Base-by-base conservation (phyloP, 2,797 vertebrate genomes). In the Acrocephalus scirpaceus region DNA sequence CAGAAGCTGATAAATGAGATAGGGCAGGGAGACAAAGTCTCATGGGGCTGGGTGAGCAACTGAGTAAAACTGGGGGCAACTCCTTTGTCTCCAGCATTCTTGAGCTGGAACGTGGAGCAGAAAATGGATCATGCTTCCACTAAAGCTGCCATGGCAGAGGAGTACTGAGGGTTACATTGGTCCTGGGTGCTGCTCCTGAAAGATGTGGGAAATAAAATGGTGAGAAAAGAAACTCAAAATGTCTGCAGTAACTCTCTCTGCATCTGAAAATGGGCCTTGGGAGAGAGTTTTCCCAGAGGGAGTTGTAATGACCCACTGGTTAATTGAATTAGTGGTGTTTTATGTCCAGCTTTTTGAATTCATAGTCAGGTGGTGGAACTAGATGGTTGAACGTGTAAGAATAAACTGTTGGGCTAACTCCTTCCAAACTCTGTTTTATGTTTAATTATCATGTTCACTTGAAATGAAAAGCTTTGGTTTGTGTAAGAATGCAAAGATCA, bases 381-480 rank as follows among this genome's bases (percentile, higher is more conserved):
- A n/a, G n/a, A 6, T 30, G 17, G 57, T 25, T n/a, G 40, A 61
- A 53, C 34, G 26, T 44, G 8, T 80, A 66, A 72, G n/a, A 81
- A 44, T 62, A 62, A 67, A 47, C 32, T 34, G 5, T 45, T 76
- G 42, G 44, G 19, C 45, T 92, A 18, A 67, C 30, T 71, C 21
- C 57, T 75, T 78, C 77, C 34, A 61, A 5, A 11, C 34, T 61
- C 36, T 45, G 0, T 56, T 87, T 65, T 72, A 16, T 77, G 16
- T 80, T 81, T 54, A 66, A 14, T 65, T 34, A 5, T 17, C 11
- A 13, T 11, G 22, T 45, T 93, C 51, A 22, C n/a, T 71, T 79
- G 76, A 71, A 82, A 34, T 88, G 42, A 78, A 95, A 77, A 75
- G 25, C 47, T 76, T 50, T 66, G 26, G 19, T 83, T 90, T 65